phyloP scores from a whole-genome alignment of 2,113 vertebrate genomes.

The Nothobranchius furzeri region DNA sequence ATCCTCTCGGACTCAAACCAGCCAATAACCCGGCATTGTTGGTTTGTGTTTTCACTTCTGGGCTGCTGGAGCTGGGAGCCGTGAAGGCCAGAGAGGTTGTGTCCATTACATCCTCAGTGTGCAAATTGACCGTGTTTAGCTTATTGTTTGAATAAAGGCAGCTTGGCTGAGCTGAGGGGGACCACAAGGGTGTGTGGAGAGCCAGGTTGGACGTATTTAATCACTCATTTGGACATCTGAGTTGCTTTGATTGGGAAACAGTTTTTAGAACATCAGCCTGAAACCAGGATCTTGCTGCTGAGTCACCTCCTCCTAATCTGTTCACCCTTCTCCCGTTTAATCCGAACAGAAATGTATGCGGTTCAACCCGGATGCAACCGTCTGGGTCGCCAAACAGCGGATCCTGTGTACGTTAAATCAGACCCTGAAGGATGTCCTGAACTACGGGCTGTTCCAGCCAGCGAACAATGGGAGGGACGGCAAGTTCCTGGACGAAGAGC shows the following conservation, averaged over 20 bases:
- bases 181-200: not conserved
- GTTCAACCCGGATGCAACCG: conserved; percentile 88
- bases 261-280: no score
- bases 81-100: not conserved
- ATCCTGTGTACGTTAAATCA: conserved; percentile 91
- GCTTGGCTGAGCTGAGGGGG: not conserved
- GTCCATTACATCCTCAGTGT: conserved; percentile 14
- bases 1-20: conserved; percentile 34
- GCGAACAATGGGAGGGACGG: conserved; percentile 87
- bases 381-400: conserved; percentile 92
- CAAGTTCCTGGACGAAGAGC: conserved; percentile 93
- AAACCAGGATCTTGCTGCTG: not conserved
- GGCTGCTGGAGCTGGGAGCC: not conserved
- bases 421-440: conserved; percentile 93
- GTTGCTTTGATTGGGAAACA: not conserved
- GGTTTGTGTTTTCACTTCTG: conserved; percentile 1
- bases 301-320: conserved; percentile 4
- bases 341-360: conserved; percentile 90
- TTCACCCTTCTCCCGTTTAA: not conserved
- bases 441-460: conserved; percentile 95
- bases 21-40: conserved; percentile 37
- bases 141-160: not conserved
- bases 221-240: not conserved
- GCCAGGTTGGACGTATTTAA: conserved; percentile 1
- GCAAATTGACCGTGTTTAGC: not conserved